Percentiles rank a stretch among this genome's conserved stretches.
These are phyloP conservation scores for Hirtodrosophila confusa DNA, from an alignment of 2,888 invertebrate species.

Conservation along the genomic window DNA sequence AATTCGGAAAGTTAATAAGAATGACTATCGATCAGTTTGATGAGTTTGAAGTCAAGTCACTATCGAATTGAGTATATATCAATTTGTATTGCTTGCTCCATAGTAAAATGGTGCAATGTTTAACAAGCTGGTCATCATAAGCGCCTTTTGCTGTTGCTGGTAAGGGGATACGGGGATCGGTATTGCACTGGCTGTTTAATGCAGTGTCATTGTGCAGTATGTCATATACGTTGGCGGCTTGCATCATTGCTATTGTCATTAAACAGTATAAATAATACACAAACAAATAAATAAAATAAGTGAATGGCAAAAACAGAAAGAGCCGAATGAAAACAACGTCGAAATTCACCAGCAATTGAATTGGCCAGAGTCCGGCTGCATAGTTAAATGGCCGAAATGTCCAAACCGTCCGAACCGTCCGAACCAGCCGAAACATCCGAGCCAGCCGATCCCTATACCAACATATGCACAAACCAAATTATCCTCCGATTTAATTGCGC, in stretches of 20 bases:
- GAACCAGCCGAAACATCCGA: conserved; percentile 3
- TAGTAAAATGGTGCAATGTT: conserved; percentile 3
- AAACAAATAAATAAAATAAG: conserved; percentile 55
- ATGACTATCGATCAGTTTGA: too few species aligned
- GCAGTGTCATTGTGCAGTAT: conserved; percentile 63
- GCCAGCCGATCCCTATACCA: conserved; percentile 9
- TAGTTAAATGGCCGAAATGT: background rate
- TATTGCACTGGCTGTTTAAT: conserved; percentile 44
- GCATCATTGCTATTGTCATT: conserved; percentile 62
- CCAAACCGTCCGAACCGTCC: conserved; percentile 3
- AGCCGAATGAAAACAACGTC: conserved; percentile 33
- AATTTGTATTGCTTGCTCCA: background rate
- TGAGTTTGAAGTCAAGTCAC: too few species aligned
- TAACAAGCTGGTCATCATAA: conserved; percentile 2
- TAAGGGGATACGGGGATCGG: background rate
- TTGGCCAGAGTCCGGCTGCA: conserved; percentile 40
- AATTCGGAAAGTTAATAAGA: too few species aligned
- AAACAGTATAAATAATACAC: conserved; percentile 62
- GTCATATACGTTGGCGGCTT: conserved; percentile 17
- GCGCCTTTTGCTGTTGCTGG: conserved; percentile 5
- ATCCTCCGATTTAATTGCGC: conserved; percentile 65
- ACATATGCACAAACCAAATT: conserved; percentile 34
- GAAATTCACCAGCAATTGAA: conserved; percentile 53
- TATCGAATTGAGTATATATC: too few species aligned
- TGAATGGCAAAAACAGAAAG: conserved; percentile 36